phyloP scores from a whole-genome alignment of 2,797 vertebrate species.

The Babyrousa celebensis region DNA sequence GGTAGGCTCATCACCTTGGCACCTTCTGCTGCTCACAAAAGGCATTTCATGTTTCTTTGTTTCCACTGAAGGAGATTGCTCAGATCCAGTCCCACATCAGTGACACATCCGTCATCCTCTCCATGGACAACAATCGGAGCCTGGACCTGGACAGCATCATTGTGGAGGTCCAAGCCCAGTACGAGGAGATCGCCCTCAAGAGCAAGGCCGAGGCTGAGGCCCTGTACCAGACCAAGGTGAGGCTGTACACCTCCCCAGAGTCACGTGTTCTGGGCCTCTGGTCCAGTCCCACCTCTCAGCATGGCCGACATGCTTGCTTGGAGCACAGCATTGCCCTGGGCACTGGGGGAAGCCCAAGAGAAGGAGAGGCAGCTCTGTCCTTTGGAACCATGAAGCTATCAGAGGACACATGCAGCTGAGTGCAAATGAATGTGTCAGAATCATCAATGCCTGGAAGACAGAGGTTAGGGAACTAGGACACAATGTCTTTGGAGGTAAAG shows the following conservation, averaged over 20 bases:
- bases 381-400: background rate
- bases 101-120: conserved; percentile 94
- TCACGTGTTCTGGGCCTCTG: accelerated
- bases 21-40: background rate
- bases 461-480: background rate
- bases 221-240: too few species aligned
- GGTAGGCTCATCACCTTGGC: background rate
- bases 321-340: background rate
- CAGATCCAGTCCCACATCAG: conserved; percentile 96
- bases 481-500: background rate
- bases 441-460: background rate
- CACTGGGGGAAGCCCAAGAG: background rate
- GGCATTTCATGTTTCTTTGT: background rate
- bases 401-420: background rate
- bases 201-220: too few species aligned
- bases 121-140: conserved; percentile 95
- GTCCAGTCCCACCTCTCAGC: background rate
- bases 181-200: too few species aligned
- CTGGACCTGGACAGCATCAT: conserved; percentile 91
- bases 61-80: conserved; percentile 92
- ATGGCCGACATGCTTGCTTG: background rate
- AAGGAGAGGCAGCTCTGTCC: background rate
- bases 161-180: too few species aligned
- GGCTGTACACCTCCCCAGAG: background rate
- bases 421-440: background rate